Evolutionary conservation across 2,888 invertebrate species (phyloP), one percentile per base, ranked within the genome.

Genomic region (Andrena marginata): DNA sequence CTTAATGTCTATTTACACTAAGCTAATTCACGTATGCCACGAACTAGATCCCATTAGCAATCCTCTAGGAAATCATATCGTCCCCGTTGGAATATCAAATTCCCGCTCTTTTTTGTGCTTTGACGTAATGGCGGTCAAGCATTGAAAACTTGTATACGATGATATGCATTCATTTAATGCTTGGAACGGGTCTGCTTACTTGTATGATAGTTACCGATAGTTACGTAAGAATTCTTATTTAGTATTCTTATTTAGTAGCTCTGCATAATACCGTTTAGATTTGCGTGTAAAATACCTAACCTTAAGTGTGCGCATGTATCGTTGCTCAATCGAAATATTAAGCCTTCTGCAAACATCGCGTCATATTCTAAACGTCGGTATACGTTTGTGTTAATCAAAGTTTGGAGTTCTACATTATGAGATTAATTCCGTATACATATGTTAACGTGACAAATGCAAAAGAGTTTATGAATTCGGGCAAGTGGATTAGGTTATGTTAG

Each of bases 211-310:
- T 59, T 70, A 31, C 1, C 4, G 8, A 71, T 16, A 48, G 7
- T 64, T 70, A 42, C 0, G 1, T 51, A 76, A 69, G 56, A 26
- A 64, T 51, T 33, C 20, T 29, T 4, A 33, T 29, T 26, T 35
- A 1, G 54, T 33, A 56, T 67, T 35, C 31, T 31, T 16, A 59
- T 16, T 7, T 20, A 8, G 13, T 2, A 35, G 23, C 0, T 60
- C 62, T 35, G 7, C 23, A 59, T 65, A 65, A 60, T 69, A 8
- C 4, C 1, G 20, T 77, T 42, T 0, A 31, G 42, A 59, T 49
- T 13, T 64, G 29, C 26, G 8, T 1, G 8, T 6, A 8, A 23
- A 1, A 16, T 1, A 51, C 35, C 48, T 71, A 80, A 77, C 77
- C 65, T 68, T 20, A 26, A 26, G 16, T 7, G 35, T 29, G 20